Conservation (phyloP, 2,797 vertebrate species). For the Pipistrellus pipistrellus region DNA sequence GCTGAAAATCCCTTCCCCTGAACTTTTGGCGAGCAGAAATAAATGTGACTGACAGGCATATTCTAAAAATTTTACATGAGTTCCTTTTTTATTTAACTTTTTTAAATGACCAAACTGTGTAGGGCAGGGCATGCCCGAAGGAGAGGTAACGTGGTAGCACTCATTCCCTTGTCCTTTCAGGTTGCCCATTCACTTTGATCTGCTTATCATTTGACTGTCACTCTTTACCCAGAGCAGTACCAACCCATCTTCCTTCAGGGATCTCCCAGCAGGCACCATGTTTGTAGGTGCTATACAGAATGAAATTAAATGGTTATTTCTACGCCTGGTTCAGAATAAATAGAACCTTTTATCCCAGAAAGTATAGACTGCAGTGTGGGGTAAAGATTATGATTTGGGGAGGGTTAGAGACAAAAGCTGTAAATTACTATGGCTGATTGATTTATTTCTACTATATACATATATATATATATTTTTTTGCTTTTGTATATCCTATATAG, state of each 20-base stretch:
- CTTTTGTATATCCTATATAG: conserved; percentile 88
- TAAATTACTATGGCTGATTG: conserved; percentile 84
- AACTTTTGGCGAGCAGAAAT: conserved; percentile 69
- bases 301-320: conserved; percentile 71
- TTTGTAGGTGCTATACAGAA: conserved; percentile 63
- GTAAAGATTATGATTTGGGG: conserved; percentile 76
- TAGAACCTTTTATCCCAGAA: conserved; percentile 74
- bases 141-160: conserved; percentile 34
- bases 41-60: conserved; percentile 62
- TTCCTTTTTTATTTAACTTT: conserved; percentile 52
- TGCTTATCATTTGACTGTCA: conserved; percentile 56
- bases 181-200: conserved; percentile 46
- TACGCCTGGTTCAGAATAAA: conserved; percentile 74
- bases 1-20: conserved; percentile 53
- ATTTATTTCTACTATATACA: conserved; percentile 85
- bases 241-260: conserved; percentile 71
- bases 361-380: conserved; percentile 75
- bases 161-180: conserved; percentile 52
- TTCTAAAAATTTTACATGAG: conserved; percentile 59
- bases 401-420: conserved; percentile 84
- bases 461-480: conserved; percentile 85
- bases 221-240: conserved; percentile 68
- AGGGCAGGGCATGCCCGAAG: conserved; percentile 20
- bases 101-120: conserved; percentile 73
- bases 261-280: conserved; percentile 60